phyloP scores from a whole-genome alignment of 2,888 invertebrate genomes.

The Parnassius apollo region DNA sequence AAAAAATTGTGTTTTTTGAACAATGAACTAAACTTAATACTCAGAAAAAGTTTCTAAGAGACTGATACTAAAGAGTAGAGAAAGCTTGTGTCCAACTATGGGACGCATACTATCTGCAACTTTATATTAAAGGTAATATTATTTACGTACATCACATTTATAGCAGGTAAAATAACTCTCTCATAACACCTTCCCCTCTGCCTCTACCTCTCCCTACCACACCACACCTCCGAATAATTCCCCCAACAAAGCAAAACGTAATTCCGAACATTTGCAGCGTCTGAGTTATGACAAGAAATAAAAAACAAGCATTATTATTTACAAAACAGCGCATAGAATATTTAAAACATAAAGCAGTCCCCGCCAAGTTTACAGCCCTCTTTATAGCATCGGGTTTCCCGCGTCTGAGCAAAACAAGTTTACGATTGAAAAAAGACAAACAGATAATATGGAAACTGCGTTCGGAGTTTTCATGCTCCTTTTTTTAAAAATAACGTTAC shows the following conservation, averaged over 20 bases:
- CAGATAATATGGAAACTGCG: not conserved
- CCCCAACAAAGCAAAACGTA: not conserved
- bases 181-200: too few relatives aligned
- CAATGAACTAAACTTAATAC: too few relatives aligned
- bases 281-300: slow-evolving; percentile 1
- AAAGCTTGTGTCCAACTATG: too few relatives aligned
- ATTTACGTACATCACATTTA: too few relatives aligned
- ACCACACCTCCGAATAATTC: not conserved
- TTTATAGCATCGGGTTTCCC: not conserved
- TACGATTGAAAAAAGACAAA: not conserved
- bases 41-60: too few relatives aligned
- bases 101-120: too few relatives aligned
- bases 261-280: not conserved
- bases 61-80: too few relatives aligned
- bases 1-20: too few relatives aligned
- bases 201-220: not conserved
- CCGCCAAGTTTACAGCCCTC: not conserved
- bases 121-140: too few relatives aligned
- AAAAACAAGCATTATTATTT: slow-evolving; percentile 15
- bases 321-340: slow-evolving; percentile 14
- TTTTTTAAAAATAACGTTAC: not conserved
- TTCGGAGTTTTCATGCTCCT: not conserved
- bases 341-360: slow-evolving; percentile 6
- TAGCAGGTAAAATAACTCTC: too few relatives aligned
- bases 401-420: not conserved